Evolutionary conservation across 2,113 vertebrate genomes (phyloP).

Genomic region (Macrotis lagotis): DNA sequence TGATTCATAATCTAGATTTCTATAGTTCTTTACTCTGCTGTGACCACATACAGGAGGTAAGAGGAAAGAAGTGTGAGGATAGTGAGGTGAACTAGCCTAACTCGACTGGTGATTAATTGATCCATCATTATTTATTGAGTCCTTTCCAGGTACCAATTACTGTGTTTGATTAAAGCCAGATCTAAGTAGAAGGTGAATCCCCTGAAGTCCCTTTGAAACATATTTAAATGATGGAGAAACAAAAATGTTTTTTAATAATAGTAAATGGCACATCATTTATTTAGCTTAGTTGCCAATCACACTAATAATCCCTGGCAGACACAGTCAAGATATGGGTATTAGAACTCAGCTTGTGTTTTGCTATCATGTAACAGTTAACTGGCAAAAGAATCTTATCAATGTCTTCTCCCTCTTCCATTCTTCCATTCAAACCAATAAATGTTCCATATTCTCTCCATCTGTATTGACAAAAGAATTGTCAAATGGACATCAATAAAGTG

Average conservation of each 20-base stretch:
- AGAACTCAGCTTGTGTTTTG: not conserved
- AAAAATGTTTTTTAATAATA: not conserved
- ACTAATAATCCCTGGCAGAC: not conserved
- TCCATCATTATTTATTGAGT: too few species aligned
- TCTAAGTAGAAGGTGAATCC: rapidly evolving
- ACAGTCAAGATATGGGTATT: not conserved
- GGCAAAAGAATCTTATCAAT: not conserved
- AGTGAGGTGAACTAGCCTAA: not conserved
- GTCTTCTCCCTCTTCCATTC: too few species aligned
- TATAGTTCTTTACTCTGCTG: not conserved
- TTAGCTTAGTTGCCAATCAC: not conserved
- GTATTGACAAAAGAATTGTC: too few species aligned
- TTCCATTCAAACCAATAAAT: too few species aligned
- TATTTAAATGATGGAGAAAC: not conserved
- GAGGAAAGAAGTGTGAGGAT: not conserved
- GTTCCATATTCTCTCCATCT: too few species aligned
- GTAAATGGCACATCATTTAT: not conserved
- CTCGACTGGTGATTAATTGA: not conserved
- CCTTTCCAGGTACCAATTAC: not conserved
- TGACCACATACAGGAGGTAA: not conserved
- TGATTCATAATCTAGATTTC: not conserved
- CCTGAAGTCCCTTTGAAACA: not conserved
- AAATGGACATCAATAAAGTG: not conserved
- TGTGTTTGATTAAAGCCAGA: not conserved
- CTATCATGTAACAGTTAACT: not conserved